phyloP scores from a whole-genome alignment of 2,888 invertebrate species.

The Diarsia mendica region DNA sequence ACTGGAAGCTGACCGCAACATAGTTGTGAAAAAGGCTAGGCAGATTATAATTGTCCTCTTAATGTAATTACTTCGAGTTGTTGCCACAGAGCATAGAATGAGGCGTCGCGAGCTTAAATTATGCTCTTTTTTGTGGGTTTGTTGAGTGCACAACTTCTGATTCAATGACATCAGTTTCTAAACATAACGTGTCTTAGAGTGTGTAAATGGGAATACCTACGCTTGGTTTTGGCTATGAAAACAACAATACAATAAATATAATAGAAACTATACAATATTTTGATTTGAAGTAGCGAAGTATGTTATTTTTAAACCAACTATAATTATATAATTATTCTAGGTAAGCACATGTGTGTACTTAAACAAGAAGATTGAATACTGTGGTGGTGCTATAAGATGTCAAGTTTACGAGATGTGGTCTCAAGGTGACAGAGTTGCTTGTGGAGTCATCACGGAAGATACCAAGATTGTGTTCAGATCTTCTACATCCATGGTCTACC shows the following conservation, averaged over 20 bases:
- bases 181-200: background rate
- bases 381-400: conserved; percentile 95
- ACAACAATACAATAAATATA: background rate
- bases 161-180: background rate
- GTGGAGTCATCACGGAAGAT: conserved; percentile 98
- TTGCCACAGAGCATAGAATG: background rate
- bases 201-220: background rate
- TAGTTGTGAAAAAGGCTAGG: no score
- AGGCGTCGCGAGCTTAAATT: no score
- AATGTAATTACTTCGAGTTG: background rate
- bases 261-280: background rate
- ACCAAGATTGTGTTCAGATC: conserved; percentile 99
- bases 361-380: conserved; percentile 98
- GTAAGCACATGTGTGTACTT: conserved; percentile 97
- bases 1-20: no score
- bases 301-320: background rate
- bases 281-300: background rate
- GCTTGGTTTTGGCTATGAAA: background rate
- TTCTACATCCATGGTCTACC: conserved; percentile 98
- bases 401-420: conserved; percentile 99
- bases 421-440: conserved; percentile 97
- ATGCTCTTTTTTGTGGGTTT: background rate
- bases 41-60: background rate
- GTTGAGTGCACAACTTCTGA: background rate
- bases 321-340: conserved; percentile 82